A percentile compares a stretch with the other conserved stretches of the same genome.
These are phyloP conservation scores for Drosophila quadrilineata DNA, from an alignment of 1,140 invertebrate genomes.

Conservation along the genomic window DNA sequence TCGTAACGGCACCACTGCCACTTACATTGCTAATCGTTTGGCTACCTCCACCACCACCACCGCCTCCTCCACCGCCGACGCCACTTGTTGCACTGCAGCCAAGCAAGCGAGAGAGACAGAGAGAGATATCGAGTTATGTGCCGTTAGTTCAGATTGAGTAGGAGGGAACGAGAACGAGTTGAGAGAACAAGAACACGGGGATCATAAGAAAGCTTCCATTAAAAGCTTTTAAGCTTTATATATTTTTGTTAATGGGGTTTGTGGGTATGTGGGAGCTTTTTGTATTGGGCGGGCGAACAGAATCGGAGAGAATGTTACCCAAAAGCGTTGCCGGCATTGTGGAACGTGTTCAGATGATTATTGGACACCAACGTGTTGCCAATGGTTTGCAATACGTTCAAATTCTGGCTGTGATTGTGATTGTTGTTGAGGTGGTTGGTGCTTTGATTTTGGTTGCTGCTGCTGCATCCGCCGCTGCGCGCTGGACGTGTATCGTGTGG, in stretches of 20 bases:
- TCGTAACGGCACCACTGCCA: constrained; percentile 67
- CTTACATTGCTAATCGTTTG: constrained; percentile 67
- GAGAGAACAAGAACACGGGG: constrained; percentile 72
- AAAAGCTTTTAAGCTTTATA: too few relatives aligned
- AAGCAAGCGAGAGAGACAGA: too few relatives aligned
- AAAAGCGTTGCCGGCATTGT: constrained; percentile 77
- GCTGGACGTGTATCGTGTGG: constrained; percentile 72
- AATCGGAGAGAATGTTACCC: constrained; percentile 71
- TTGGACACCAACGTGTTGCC: constrained; percentile 79
- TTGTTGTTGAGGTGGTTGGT: constrained; percentile 46
- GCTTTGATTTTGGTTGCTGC: constrained; percentile 35
- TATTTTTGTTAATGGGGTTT: constrained; percentile 5
- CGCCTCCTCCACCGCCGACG: too few relatives aligned
- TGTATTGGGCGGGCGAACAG: not conserved
- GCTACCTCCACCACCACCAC: too few relatives aligned
- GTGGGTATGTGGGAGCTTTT: constrained; percentile 4
- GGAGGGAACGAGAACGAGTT: constrained; percentile 35
- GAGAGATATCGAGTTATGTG: too few relatives aligned
- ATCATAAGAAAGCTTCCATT: too few relatives aligned
- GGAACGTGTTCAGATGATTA: constrained; percentile 77
- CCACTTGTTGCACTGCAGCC: constrained; percentile 57
- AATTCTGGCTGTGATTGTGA: constrained; percentile 57
- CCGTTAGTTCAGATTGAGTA: constrained; percentile 7
- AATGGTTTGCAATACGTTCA: constrained; percentile 80
- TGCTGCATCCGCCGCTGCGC: constrained; percentile 48